Evolutionary conservation across 1,140 invertebrate genomes (phyloP).

Genomic region (Grapholita molesta): DNA sequence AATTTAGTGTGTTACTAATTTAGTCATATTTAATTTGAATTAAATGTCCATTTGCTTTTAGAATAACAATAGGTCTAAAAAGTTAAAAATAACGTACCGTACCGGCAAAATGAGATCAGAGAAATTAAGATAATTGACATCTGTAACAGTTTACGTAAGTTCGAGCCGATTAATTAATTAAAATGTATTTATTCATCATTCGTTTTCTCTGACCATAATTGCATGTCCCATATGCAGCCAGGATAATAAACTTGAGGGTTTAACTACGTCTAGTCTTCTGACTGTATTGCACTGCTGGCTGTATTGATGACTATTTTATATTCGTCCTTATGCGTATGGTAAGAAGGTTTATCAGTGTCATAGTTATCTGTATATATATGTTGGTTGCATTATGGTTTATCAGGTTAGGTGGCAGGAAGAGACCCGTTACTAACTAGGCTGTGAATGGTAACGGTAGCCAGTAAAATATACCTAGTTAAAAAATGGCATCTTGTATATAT

Average conservation of each 20-base stretch:
- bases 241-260: conserved; percentile 31
- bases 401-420: conserved; percentile 11
- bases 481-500: no score
- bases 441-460: conserved; percentile 1
- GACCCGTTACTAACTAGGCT: conserved; percentile 4
- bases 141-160: neutral
- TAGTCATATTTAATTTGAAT: neutral
- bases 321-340: neutral
- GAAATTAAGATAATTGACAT: neutral
- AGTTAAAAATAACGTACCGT: neutral
- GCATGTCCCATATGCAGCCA: conserved; percentile 28
- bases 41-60: neutral
- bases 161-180: neutral
- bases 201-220: conserved; percentile 23
- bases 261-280: neutral
- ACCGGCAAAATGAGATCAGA: neutral
- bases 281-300: neutral
- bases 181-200: neutral
- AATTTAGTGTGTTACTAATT: neutral
- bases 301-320: neutral
- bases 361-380: neutral
- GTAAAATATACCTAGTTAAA: conserved; percentile 13
- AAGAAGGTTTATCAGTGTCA: neutral
- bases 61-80: neutral
- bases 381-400: conserved; percentile 5